Base-by-base conservation (phyloP, 23 tunicate genomes). In the Botrylloides violaceus region DNA sequence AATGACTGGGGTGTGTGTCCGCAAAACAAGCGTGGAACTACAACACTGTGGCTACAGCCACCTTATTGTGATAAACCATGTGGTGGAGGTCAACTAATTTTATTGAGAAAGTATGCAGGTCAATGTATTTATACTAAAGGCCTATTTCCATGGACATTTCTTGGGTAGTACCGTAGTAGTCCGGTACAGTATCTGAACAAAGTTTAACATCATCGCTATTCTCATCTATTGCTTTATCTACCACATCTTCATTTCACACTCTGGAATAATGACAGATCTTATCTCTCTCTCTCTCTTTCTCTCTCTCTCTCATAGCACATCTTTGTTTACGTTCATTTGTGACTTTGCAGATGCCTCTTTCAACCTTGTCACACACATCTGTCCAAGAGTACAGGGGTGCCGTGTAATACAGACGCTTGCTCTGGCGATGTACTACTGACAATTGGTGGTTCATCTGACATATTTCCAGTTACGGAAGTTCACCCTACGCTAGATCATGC, bases 1-100 rank as follows among this genome's bases (percentile, higher is more conserved):
- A 66, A 76, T 39, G 19, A 57, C 20, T 87, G 86, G 86, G 95
- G 95, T 5, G 68, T 81, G 33, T 87, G 95, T 61, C 86, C 95
- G 4, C 25, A 26, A 25, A 18, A 20, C 25, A 70, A 71, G 2
- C 82, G 74, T 24, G 86, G 86, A 2, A 64, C 79, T 20, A 35
- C 66, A 37, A 79, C 95, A 3, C 70, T 71, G 20, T 76, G 81
- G 82, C 34, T 76, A 28, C 29, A 64, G 23, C 79, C 82, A 34
- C 70, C 79, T 20, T 20, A 59, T 47, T 87, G 95, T 61, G 66
- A 71, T 63, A 80, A 71, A 49, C 70, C 95, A 20, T 87, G 95
- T 33, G 95, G 95, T 29, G 79, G 82, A 4, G 95, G 95, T 19
- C 1, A 18, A 4, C 75, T 63, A 29, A 53, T 87, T 30, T 61